These are phyloP conservation scores for Leptopilina myrica DNA, from an alignment of 2,888 invertebrate genomes.

Conservation along the genomic window DNA sequence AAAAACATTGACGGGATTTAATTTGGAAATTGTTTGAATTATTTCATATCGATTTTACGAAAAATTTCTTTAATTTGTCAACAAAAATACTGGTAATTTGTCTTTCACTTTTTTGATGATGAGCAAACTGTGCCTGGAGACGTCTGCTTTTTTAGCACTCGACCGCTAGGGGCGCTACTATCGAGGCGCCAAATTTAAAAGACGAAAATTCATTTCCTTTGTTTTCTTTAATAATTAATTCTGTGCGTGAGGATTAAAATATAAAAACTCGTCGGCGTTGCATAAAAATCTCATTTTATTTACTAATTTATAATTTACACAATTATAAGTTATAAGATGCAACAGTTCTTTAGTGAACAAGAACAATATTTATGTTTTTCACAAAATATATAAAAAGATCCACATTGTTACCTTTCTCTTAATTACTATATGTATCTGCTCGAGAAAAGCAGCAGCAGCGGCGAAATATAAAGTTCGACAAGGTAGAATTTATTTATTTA, in stretches of 20 bases:
- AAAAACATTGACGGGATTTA: neutral
- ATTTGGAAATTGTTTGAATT: neutral
- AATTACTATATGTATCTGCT: too few species aligned
- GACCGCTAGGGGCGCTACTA: neutral
- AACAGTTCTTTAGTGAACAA: neutral
- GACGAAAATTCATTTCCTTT: neutral
- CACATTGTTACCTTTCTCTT: neutral
- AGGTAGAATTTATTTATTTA: too few species aligned
- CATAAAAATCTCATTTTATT: slow-evolving; percentile 33
- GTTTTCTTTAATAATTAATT: neutral
- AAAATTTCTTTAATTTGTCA: neutral
- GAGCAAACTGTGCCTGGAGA: neutral
- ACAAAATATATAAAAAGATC: neutral
- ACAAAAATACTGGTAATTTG: slow-evolving; percentile 17
- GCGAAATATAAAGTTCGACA: too few species aligned
- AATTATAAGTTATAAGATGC: neutral
- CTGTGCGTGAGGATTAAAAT: neutral
- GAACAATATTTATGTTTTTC: neutral
- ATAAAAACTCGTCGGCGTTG: neutral
- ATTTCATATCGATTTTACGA: neutral
- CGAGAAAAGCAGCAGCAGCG: too few species aligned
- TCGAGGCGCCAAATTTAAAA: neutral
- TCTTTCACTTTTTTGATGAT: neutral
- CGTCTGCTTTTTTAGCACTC: neutral
- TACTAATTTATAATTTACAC: slow-evolving; percentile 30